phyloP scores from a whole-genome alignment of 2,888 invertebrate species.

The Conchocele bisecta region DNA sequence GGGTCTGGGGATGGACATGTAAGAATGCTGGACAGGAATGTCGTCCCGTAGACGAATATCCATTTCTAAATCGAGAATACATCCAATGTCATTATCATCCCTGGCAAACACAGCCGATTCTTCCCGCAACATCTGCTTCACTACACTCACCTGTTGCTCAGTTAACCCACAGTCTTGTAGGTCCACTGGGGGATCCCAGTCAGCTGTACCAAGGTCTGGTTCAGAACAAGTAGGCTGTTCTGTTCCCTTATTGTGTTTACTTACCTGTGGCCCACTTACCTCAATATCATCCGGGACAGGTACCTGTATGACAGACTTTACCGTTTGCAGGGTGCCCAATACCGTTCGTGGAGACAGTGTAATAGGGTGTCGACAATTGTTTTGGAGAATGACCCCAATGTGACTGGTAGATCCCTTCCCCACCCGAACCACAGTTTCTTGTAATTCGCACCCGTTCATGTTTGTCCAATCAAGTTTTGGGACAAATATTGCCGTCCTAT shows the following conservation, averaged over 20 bases:
- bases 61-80: slow-evolving; percentile 37
- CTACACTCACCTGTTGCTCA: slow-evolving; percentile 18
- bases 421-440: slow-evolving; percentile 8
- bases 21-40: slow-evolving; percentile 43
- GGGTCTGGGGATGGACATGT: slow-evolving; percentile 47
- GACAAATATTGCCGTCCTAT: slow-evolving; percentile 2
- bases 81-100: slow-evolving; percentile 50
- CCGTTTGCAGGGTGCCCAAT: not conserved
- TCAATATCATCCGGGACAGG: not conserved
- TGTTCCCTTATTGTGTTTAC: no score
- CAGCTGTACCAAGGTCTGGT: no score
- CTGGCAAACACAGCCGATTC: slow-evolving; percentile 45
- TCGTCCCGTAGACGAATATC: slow-evolving; percentile 49
- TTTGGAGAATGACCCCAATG: not conserved
- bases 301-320: slow-evolving; percentile 1
- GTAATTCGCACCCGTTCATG: not conserved
- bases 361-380: not conserved
- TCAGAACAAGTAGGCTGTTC: no score
- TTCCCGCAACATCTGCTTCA: slow-evolving; percentile 40
- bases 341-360: not conserved
- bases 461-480: not conserved
- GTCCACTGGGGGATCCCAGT: slow-evolving; percentile 52
- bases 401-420: not conserved
- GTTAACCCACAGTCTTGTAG: slow-evolving; percentile 15
- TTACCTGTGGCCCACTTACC: not conserved